Base-by-base conservation (phyloP, 64 coral and sea anemone genomes). In the Stylophora pistillata region DNA sequence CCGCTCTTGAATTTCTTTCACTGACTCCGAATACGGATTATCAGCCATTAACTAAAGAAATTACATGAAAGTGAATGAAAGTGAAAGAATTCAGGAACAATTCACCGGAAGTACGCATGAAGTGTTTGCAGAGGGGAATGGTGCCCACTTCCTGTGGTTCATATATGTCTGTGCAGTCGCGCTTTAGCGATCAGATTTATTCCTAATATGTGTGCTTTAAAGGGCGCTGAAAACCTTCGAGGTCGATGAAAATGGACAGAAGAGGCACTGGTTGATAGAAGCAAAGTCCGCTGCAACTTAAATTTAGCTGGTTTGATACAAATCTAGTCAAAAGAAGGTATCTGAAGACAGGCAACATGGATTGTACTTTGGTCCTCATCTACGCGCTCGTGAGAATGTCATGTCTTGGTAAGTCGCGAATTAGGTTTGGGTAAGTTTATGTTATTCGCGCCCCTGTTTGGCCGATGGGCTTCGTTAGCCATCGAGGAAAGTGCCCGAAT, bases 351-450 rank as follows among this genome's bases (percentile, higher is more conserved):
- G 13, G 6, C 29, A 52, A 26, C 21, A 84, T 84, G 80, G 80
- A 84, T 53, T 27, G 62, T 15, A 13, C 30, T 0, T 41, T 84
- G 37, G 18, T 84, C 9, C 21, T 84, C 13, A 10, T 84, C 7
- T 68, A 68, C 61, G 37, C 21, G 0, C 11, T 84, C 61, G 52
- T 84, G 78, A 58, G 64, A 13, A 27, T 84, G 21, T 70, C 80
- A 21, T 15, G 62, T 70, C 28, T 70, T 69, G 80, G 80, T 84
- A 84, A 84, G 80, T 32, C 69, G 2, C 28, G 28, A 34, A 52
- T 82, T 31, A 31, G 58, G 32, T 16, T 53, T 28, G 58, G 26
- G 11, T 79, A 17, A 13, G 30, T 79, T 56, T 11, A 59, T 15
- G 23, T 6, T 3, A 58, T 79, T 59, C 32, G 14, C 25, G 57